Evolutionary conservation across 2,797 vertebrate species (phyloP), one percentile per base, ranked within the genome.

Genomic region (Periophthalmus magnuspinnatus): DNA sequence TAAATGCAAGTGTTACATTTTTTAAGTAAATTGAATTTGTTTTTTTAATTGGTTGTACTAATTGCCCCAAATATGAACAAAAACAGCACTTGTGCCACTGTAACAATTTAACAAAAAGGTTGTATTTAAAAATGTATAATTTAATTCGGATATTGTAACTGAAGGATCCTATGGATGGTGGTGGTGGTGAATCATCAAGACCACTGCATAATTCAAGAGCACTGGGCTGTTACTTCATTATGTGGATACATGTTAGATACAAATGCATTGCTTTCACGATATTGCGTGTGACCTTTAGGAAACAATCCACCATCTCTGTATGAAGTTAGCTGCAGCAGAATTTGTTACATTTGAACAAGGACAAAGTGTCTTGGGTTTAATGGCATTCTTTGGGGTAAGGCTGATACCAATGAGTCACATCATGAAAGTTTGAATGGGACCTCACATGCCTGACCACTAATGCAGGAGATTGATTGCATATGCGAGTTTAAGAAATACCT

Each of bases 351-450:
- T 10, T 10, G 45, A 50, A 65, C 63, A 65, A 65, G 3, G 45
- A 33, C 14, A 2, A 50, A 50, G n/a, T 24, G 63, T 65, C 45
- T 64, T 16, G 8, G 63, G 17, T 65, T 48, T 65, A 50, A 65
- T n/a, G 32, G 33, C 57, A 65, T 66, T 67, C 59, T 65, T 33
- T 69, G 56, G 78, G 66, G 85, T 75, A 82, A 70, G 86, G 64
- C 65, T 71, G 58, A 86, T 77, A 76, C 63, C 2, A 11, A 6
- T 90, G 90, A 91, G 82, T 92, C 89, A 89, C 65, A 83, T 77
- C 74, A 74, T 63, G 79, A 65, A 68, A 75, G 82, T 85, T 83
- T 2, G 5, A 71, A 84, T 77, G 55, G 72, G 79, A 86, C 78
- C 87, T 78, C 89, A 86, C 85, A 85, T 17, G 81, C 73, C 77